Evolutionary conservation across 2,797 vertebrate species (phyloP), one percentile per base, ranked within the genome.

Genomic region (Borostomias antarcticus): DNA sequence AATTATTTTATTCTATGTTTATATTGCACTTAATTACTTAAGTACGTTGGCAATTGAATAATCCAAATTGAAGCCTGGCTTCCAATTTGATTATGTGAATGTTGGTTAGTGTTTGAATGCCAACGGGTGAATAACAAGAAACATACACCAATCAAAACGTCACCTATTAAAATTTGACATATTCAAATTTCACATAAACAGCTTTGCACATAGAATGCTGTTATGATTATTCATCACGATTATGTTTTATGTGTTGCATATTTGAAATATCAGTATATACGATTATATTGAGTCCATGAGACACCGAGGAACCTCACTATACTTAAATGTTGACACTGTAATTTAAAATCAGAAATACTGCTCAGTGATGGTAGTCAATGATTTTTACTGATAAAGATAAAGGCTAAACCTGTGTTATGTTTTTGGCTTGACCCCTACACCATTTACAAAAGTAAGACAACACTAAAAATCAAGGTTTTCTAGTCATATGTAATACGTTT

Each of bases 391-490:
- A 8, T 25, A 26, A 35, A 58, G 7, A 53, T 8, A 23, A 64
- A 17, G 45, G 5, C 33, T 13, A 26, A 43, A 15, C 21, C n/a
- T 56, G 21, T 57, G 25, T 51, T 4, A 10, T 70, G 32, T 52
- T 30, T 76, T 87, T 82, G 86, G 83, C 86, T 90, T 86, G 86
- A 88, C 85, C 87, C 84, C 77, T 64, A 76, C 85, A 71, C 17
- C 4, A 21, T 74, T 57, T 59, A 60, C 15, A 80, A 72, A 81
- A 76, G 71, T 75, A 77, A 63, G 56, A 70, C 67, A 69, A 52
- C 65, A 54, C 25, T 52, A 11, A 52, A 26, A 51, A 19, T 51
- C 17, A 48, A 40, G 15, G 5, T 11, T 2, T 50, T 0, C 50
- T 59, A 29, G 11, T 62, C 32, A 2, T 72, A 30, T 52, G 50